Conservation (phyloP, 2,797 vertebrate genomes). For the Hemitrygon akajei region DNA sequence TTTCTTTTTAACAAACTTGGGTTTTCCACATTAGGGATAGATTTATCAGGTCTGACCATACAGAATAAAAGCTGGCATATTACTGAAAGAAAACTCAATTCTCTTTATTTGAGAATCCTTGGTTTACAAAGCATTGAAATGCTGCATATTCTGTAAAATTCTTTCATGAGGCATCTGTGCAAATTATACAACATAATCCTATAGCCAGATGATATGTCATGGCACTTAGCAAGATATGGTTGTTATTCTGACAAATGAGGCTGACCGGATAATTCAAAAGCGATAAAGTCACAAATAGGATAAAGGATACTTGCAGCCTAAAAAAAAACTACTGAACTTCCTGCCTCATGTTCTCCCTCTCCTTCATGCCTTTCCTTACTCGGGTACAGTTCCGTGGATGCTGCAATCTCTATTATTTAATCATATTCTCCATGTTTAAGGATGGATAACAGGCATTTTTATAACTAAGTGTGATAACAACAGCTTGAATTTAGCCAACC, state of each 20-base stretch:
- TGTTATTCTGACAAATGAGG: neutral
- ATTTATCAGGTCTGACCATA: neutral
- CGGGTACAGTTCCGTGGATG: neutral
- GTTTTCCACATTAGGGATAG: neutral
- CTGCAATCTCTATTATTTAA: neutral
- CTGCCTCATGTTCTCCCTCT: neutral
- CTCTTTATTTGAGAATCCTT: neutral
- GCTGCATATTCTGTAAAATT: neutral
- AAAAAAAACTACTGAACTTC: neutral
- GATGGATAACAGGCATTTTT: neutral
- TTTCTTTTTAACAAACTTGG: neutral
- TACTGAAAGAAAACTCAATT: conserved; percentile 4
- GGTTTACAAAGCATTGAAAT: neutral
- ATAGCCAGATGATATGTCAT: conserved; percentile 2
- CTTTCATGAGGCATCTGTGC: neutral
- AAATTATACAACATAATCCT: neutral
- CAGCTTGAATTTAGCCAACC: neutral
- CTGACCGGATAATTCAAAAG: neutral
- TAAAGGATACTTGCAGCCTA: neutral
- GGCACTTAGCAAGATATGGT: neutral
- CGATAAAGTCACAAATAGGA: neutral
- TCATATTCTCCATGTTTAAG: neutral
- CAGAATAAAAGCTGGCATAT: neutral
- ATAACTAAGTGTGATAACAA: neutral
- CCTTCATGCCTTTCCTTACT: neutral